Conservation (phyloP, 2,113 vertebrate species). For the Myocastor coypus region DNA sequence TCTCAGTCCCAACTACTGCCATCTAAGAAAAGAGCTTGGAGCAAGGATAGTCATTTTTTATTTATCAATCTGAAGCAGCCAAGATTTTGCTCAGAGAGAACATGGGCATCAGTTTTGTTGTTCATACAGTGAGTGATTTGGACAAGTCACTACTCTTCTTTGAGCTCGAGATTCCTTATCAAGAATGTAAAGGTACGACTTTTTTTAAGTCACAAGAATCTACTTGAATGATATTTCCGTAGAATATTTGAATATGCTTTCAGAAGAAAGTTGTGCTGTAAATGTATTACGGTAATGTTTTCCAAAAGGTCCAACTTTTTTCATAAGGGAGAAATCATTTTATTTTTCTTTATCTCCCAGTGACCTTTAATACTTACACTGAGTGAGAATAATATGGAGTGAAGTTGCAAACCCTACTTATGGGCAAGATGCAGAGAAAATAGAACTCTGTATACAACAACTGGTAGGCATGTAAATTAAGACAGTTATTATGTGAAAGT, state of each 20-base stretch:
- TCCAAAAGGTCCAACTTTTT: background rate
- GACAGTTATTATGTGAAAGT: background rate
- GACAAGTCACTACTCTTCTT: background rate
- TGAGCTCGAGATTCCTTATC: slow-evolving; percentile 1
- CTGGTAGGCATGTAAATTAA: background rate
- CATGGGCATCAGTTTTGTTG: background rate
- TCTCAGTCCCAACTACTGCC: background rate
- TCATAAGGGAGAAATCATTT: background rate
- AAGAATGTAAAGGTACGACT: background rate
- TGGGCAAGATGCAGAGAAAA: background rate
- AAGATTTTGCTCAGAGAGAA: background rate
- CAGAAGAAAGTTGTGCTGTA: slow-evolving; percentile 4
- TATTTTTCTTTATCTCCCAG: slow-evolving; percentile 45
- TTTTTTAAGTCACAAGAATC: slow-evolving; percentile 18
- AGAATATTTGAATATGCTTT: slow-evolving; percentile 23
- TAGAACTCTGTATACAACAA: background rate
- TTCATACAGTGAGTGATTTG: background rate
- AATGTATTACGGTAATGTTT: background rate
- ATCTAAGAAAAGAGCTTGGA: background rate
- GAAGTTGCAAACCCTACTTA: background rate
- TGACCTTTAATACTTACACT: slow-evolving; percentile 14
- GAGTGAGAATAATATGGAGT: background rate
- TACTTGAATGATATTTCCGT: slow-evolving; percentile 1
- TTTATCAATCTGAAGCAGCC: background rate
- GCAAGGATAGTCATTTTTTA: background rate